phyloP scores from a whole-genome alignment of 2,113 vertebrate species.

The Colistium nudipinnis region DNA sequence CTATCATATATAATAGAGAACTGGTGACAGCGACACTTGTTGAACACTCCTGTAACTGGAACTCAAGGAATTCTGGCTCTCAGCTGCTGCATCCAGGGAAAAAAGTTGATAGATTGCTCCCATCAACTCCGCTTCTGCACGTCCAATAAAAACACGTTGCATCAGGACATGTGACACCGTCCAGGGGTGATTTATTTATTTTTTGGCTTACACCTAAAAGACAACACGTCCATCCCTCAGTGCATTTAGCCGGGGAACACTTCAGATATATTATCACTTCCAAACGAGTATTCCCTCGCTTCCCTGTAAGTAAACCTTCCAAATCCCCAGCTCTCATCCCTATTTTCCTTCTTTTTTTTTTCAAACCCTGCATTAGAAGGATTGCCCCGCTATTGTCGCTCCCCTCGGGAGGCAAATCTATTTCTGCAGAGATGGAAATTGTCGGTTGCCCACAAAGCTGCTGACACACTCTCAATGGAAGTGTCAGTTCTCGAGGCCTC shows the following conservation, averaged over 20 bases:
- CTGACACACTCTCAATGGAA: constrained; percentile 81
- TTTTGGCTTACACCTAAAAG: constrained; percentile 37
- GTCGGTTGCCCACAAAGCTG: constrained; percentile 77
- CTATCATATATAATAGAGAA: neutral
- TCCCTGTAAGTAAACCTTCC: constrained; percentile 70
- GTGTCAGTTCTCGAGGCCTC: constrained; percentile 79
- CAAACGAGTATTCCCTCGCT: constrained; percentile 67
- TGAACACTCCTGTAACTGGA: constrained; percentile 2
- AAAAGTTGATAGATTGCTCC: constrained; percentile 4
- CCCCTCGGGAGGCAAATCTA: constrained; percentile 79
- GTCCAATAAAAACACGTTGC: neutral
- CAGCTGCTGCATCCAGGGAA: neutral
- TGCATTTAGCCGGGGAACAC: constrained; percentile 52
- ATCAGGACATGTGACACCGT: constrained; percentile 10
- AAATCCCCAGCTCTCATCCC: constrained; percentile 76
- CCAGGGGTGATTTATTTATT: constrained; percentile 16
- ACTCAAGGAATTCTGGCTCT: neutral
- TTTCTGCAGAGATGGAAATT: constrained; percentile 82
- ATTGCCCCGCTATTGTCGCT: constrained; percentile 77
- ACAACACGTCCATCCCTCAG: constrained; percentile 55
- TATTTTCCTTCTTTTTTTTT: constrained; percentile 72
- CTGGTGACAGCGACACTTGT: neutral
- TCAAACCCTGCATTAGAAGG: constrained; percentile 72
- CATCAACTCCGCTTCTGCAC: constrained; percentile 1
- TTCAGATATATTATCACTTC: constrained; percentile 70